Evolutionary conservation across 1,140 invertebrate genomes (phyloP).

Genomic region (Aphelenchoides avenae): DNA sequence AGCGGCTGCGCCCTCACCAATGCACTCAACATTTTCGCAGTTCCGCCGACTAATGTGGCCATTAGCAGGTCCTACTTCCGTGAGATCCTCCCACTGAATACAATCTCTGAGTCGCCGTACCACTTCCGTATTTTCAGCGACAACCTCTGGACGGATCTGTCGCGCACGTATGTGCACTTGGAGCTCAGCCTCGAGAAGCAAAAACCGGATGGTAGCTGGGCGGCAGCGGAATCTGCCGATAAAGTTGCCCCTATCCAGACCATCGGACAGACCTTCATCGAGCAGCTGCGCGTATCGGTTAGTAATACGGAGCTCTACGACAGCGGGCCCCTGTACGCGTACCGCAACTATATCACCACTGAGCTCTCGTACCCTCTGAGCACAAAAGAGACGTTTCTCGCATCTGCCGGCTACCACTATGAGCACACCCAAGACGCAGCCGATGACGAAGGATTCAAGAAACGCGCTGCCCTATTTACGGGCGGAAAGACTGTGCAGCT

Average conservation of each 20-base stretch:
- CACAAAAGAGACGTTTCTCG: conserved; percentile 14
- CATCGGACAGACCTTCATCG: conserved; percentile 31
- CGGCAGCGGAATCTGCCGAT: neutral
- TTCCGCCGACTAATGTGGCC: conserved; percentile 34
- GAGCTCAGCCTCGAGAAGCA: conserved; percentile 14
- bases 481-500: conserved; percentile 11
- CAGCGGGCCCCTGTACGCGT: conserved; percentile 16
- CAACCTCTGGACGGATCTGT: conserved; percentile 26
- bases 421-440: conserved; percentile 1
- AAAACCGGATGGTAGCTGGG: neutral
- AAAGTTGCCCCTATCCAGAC: conserved; percentile 20
- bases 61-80: conserved; percentile 11
- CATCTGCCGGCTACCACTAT: conserved; percentile 17
- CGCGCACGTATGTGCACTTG: conserved; percentile 14
- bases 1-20: conserved; percentile 2
- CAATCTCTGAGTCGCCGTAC: conserved; percentile 18
- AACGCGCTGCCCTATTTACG: neutral
- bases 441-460: conserved; percentile 11
- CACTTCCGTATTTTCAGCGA: conserved; percentile 12
- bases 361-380: conserved; percentile 11
- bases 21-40: conserved; percentile 22
- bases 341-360: conserved; percentile 15
- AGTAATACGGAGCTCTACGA: conserved; percentile 25
- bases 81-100: conserved; percentile 19
- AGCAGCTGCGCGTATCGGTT: conserved; percentile 18